phyloP scores from a whole-genome alignment of 2,797 vertebrate species.

The Nothura maculosa region DNA sequence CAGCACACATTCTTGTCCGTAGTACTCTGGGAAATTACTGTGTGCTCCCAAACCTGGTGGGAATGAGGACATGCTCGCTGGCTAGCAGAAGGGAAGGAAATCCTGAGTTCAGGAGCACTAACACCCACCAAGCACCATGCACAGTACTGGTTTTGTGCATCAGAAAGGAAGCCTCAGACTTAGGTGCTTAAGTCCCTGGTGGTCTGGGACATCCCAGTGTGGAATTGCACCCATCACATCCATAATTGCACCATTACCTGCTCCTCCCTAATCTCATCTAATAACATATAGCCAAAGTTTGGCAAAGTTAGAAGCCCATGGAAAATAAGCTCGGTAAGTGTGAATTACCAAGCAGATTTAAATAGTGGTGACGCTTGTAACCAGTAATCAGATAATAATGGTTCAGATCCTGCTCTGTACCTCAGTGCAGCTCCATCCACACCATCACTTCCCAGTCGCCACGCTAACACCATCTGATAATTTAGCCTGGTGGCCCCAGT shows the following conservation, averaged over 20 bases:
- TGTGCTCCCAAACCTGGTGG: not conserved
- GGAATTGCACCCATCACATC: not conserved
- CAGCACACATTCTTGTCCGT: not conserved
- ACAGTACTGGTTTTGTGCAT: not conserved
- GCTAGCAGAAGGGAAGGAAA: not conserved
- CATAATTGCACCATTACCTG: not conserved
- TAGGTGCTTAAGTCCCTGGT: rapidly evolving
- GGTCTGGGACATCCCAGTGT: not conserved
- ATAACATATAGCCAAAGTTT: not conserved
- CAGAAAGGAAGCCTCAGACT: not conserved
- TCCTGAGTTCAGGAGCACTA: rapidly evolving
- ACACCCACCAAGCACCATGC: not conserved
- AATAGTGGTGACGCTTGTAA: not conserved
- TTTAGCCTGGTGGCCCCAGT: not conserved
- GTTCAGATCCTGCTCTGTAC: not conserved
- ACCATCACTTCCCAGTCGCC: not conserved
- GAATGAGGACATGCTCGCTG: not conserved
- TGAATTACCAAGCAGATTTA: not conserved
- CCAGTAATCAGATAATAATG: not conserved
- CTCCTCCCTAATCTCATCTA: not conserved
- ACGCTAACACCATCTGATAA: not conserved
- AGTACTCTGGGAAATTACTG: not conserved
- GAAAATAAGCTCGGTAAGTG: not conserved
- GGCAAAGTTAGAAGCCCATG: not conserved
- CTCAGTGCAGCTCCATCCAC: not conserved